Conservation (phyloP, 1,140 invertebrate species). For the Glomeris maerens region DNA sequence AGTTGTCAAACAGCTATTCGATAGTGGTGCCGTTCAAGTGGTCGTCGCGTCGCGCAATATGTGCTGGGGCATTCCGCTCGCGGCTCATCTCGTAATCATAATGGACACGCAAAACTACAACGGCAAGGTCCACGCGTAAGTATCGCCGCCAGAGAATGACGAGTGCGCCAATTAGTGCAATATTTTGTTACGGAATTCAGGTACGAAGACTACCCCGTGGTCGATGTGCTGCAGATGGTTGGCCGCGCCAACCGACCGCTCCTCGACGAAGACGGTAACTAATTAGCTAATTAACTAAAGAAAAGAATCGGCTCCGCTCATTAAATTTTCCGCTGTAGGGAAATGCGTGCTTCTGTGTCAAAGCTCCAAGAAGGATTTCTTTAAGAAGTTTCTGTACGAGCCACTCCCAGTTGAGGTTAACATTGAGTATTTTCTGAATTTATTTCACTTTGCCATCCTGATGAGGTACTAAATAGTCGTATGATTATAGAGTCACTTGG, state of each 20-base stretch:
- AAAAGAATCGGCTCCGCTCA: neutral
- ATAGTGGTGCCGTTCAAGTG: conserved; percentile 83
- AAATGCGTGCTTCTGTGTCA: conserved; percentile 96
- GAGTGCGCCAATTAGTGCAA: too few relatives aligned
- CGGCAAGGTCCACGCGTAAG: conserved; percentile 55
- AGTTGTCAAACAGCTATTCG: conserved; percentile 83
- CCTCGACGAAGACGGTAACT: conserved; percentile 68
- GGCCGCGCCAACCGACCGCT: conserved; percentile 77
- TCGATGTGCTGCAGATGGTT: conserved; percentile 95
- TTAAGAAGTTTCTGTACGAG: conserved; percentile 96
- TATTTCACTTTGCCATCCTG: conserved; percentile 2
- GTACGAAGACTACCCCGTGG: conserved; percentile 96
- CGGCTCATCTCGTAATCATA: conserved; percentile 81
- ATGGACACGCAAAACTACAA: conserved; percentile 98
- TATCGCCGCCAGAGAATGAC: too few relatives aligned
- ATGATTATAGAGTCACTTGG: conserved; percentile 61
- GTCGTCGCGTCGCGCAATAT: conserved; percentile 78
- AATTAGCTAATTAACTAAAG: conserved; percentile 1
- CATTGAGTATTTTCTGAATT: conserved; percentile 1
- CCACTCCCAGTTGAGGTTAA: conserved; percentile 83
- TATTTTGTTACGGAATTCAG: too few relatives aligned
- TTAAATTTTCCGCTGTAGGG: conserved; percentile 23
- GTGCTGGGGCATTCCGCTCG: conserved; percentile 79
- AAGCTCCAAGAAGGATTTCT: conserved; percentile 95
- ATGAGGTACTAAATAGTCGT: neutral